Evolutionary conservation across 2,888 invertebrate species (phyloP).

Genomic region (Yponomeuta plumbellus): DNA sequence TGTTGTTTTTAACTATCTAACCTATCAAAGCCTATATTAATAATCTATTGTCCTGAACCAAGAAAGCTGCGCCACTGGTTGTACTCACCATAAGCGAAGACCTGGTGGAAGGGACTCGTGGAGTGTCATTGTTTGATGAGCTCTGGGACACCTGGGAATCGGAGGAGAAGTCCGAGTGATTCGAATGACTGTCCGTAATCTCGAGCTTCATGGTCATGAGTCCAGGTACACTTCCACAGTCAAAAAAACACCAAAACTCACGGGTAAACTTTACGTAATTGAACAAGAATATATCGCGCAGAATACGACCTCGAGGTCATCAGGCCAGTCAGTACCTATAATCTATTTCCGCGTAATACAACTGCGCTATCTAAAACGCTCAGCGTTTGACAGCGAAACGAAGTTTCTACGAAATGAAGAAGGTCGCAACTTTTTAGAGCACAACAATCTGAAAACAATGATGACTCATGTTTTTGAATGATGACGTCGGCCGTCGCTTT

Average conservation of each 20-base stretch:
- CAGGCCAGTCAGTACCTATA: conserved; percentile 29
- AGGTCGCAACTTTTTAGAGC: conserved; percentile 21
- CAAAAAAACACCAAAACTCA: conserved; percentile 15
- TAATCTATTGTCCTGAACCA: background rate
- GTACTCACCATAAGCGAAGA: conserved; percentile 29
- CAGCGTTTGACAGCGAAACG: conserved; percentile 16
- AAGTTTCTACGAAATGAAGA: conserved; percentile 18
- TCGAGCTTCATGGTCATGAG: conserved; percentile 78
- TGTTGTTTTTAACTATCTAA: background rate
- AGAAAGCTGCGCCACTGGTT: background rate
- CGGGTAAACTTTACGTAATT: conserved; percentile 41
- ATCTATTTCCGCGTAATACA: conserved; percentile 29
- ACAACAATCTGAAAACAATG: conserved; percentile 40
- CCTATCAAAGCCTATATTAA: background rate
- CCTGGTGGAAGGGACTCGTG: conserved; percentile 48
- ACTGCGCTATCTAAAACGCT: conserved; percentile 17
- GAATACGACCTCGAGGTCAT: conserved; percentile 31
- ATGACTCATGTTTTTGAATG: conserved; percentile 62
- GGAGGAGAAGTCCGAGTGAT: conserved; percentile 78
- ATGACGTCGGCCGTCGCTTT: conserved; percentile 56
- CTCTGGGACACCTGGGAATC: conserved; percentile 78
- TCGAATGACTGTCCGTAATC: conserved; percentile 76
- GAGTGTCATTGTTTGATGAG: conserved; percentile 70
- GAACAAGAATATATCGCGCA: conserved; percentile 24
- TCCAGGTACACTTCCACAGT: conserved; percentile 32